These are phyloP conservation scores for Frankliniella fusca DNA, from an alignment of 2,888 invertebrate species.

Conservation along the genomic window DNA sequence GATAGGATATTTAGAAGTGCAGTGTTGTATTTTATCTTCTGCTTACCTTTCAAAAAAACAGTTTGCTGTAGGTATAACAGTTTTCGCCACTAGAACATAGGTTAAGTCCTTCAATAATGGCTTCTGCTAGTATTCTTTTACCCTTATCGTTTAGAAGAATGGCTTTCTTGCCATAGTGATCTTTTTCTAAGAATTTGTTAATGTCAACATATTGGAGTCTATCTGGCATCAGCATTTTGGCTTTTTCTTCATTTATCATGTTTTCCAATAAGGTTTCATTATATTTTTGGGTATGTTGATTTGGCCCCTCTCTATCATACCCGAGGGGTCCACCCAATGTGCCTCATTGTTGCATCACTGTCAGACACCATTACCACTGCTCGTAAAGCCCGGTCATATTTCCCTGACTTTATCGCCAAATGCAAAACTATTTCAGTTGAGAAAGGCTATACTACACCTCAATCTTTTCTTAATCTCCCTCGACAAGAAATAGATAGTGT, in stretches of 20 bases:
- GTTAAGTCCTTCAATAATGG: background rate
- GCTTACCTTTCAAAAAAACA: background rate
- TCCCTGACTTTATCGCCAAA: too few relatives aligned
- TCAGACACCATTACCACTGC: too few relatives aligned
- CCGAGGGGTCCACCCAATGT: too few relatives aligned
- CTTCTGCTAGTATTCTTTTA: background rate
- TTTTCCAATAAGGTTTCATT: background rate
- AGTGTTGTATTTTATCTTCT: background rate
- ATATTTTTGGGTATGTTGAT: background rate
- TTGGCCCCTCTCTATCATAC: background rate
- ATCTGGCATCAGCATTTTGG: background rate
- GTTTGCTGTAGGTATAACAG: background rate
- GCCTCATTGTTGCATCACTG: too few relatives aligned
- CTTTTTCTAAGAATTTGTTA: background rate
- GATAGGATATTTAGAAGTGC: background rate
- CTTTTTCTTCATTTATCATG: background rate
- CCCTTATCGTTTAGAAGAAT: background rate
- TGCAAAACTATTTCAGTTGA: too few relatives aligned
- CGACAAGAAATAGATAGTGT: too few relatives aligned
- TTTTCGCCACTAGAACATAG: background rate
- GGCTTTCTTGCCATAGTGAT: background rate
- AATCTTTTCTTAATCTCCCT: too few relatives aligned
- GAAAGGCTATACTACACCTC: too few relatives aligned
- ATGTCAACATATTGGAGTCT: background rate
- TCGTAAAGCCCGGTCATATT: too few relatives aligned